Evolutionary conservation across 2,113 vertebrate genomes (phyloP).

Genomic region (Plecturocebus donacophilus): DNA sequence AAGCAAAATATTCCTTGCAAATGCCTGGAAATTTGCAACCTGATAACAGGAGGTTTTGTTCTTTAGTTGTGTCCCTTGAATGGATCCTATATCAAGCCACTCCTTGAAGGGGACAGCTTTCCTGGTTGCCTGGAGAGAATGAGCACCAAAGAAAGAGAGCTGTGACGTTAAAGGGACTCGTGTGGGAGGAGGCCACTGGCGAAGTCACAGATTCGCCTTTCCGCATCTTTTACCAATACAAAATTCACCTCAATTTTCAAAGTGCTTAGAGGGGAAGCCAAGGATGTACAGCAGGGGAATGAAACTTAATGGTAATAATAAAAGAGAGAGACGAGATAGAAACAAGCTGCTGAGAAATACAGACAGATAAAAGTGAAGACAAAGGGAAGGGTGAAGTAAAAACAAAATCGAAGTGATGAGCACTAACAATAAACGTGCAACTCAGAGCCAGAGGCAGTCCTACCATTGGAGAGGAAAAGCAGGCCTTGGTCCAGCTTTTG

Average conservation of each 20-base stretch:
- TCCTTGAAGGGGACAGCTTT: background rate
- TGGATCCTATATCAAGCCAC: background rate
- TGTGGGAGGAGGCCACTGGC: background rate
- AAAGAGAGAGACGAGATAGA: background rate
- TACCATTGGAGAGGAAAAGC: background rate
- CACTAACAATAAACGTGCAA: background rate
- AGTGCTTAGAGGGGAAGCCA: background rate
- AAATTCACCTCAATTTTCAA: background rate
- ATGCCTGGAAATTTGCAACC: background rate
- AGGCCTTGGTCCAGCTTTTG: background rate
- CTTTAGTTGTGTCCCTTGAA: background rate
- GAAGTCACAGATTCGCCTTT: background rate
- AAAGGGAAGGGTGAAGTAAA: background rate
- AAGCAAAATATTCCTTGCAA: background rate
- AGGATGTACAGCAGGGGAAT: background rate
- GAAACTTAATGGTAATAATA: background rate
- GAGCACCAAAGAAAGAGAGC: background rate
- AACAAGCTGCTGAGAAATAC: background rate
- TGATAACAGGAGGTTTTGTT: background rate
- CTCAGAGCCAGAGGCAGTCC: background rate
- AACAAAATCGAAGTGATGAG: background rate
- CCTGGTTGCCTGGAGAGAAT: background rate
- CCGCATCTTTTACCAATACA: background rate
- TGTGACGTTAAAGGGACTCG: background rate
- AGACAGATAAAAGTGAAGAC: background rate